phyloP scores from a whole-genome alignment of 1,140 invertebrate genomes.

The Diorhabda elongata region DNA sequence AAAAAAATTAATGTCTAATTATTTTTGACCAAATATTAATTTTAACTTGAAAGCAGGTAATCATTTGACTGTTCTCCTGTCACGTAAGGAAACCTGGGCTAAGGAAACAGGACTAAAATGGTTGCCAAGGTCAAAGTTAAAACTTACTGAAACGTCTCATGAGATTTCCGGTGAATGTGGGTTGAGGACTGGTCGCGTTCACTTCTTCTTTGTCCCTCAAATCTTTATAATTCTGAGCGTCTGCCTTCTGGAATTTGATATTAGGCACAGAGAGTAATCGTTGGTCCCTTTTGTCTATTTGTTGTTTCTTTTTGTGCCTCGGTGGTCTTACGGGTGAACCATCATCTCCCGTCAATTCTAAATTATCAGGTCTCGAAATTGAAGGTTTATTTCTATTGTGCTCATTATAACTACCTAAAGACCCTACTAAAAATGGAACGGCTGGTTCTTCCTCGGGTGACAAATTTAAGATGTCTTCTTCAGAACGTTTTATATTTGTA shows the following conservation, averaged over 20 bases:
- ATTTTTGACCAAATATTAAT: no score
- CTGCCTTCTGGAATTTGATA: conserved; percentile 58
- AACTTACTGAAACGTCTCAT: conserved; percentile 85
- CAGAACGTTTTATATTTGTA: conserved; percentile 33
- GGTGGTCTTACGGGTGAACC: conserved; percentile 58
- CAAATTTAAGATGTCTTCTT: conserved; percentile 30
- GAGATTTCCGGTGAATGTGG: conserved; percentile 64
- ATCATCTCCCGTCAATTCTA: conserved; percentile 60
- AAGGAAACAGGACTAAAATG: conserved; percentile 11
- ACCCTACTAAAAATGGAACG: conserved; percentile 29
- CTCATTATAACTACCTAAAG: conserved; percentile 30
- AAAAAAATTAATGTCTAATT: no score
- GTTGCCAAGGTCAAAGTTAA: conserved; percentile 41
- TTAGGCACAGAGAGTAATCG: conserved; percentile 73
- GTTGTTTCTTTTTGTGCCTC: conserved; percentile 54
- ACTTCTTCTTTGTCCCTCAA: conserved; percentile 48
- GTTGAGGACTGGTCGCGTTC: conserved; percentile 39
- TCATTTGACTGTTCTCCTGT: conserved; percentile 13
- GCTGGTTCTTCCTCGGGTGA: conserved; percentile 30
- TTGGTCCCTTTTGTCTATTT: conserved; percentile 57
- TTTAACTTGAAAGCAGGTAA: background rate
- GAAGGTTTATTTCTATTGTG: conserved; percentile 18
- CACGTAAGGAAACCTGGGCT: conserved; percentile 10
- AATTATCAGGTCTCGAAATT: conserved; percentile 55
- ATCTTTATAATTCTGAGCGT: conserved; percentile 40